A percentile compares a stretch with the other conserved stretches of the same genome.
These are phyloP conservation scores for Tachypleus tridentatus DNA, from an alignment of 1,140 invertebrate species.

Conservation along the genomic window DNA sequence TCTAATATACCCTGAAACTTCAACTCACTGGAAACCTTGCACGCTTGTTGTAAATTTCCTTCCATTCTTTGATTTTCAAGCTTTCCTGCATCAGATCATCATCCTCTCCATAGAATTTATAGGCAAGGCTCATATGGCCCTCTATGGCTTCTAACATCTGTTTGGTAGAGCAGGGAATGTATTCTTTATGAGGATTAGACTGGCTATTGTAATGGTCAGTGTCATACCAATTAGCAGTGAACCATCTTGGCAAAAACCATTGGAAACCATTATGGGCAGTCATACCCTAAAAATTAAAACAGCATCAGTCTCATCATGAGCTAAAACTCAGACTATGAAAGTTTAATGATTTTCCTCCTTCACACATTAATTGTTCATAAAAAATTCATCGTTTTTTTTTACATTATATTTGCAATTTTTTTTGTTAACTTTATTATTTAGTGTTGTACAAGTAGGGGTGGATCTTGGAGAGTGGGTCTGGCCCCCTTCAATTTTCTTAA, in stretches of 20 bases:
- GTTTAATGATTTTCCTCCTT: too few species aligned
- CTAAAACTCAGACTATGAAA: too few species aligned
- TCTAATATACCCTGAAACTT: too few species aligned
- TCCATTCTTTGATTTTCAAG: constrained; percentile 34
- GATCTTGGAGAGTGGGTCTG: too few species aligned
- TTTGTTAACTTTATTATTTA: too few species aligned
- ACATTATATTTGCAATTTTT: too few species aligned
- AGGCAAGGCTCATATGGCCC: constrained; percentile 57
- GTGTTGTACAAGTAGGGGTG: too few species aligned
- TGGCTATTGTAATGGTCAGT: constrained; percentile 45
- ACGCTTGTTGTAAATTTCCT: constrained; percentile 9
- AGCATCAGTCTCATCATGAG: too few species aligned
- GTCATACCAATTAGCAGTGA: constrained; percentile 51
- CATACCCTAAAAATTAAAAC: constrained; percentile 37
- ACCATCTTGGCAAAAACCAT: constrained; percentile 70
- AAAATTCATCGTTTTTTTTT: too few species aligned
- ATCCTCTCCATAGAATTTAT: constrained; percentile 51
- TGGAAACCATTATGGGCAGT: constrained; percentile 54
- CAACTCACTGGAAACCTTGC: constrained; percentile 13
- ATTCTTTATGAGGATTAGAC: constrained; percentile 30
- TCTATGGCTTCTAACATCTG: constrained; percentile 56
- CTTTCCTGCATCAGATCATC: constrained; percentile 49
- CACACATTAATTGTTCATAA: too few species aligned
- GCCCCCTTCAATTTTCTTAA: too few species aligned
- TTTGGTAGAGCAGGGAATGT: constrained; percentile 45